Evolutionary conservation across 2,113 vertebrate species (phyloP).

Genomic region (Microcebus jonahi): DNA sequence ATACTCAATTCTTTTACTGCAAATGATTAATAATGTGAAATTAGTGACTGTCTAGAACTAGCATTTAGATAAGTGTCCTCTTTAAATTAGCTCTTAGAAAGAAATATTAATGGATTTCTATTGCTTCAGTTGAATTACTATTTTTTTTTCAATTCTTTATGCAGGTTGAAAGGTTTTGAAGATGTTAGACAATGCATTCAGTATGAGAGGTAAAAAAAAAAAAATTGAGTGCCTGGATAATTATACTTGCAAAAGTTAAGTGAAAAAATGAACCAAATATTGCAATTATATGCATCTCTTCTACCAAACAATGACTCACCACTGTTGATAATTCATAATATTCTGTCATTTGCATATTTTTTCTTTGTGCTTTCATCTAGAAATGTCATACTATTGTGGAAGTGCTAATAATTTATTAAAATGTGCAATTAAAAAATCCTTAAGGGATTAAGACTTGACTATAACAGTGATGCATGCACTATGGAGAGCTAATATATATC

Average conservation of each 20-base stretch:
- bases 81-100: not conserved
- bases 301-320: not conserved
- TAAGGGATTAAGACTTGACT: not conserved
- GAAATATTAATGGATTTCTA: not conserved
- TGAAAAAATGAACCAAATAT: not conserved
- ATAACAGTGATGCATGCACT: not conserved
- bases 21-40: conserved; percentile 40
- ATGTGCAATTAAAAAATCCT: not conserved
- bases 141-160: not conserved
- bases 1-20: not conserved
- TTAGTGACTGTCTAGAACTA: conserved; percentile 12
- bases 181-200: not conserved
- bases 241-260: conserved; percentile 7
- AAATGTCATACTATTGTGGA: not conserved
- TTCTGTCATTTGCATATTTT: not conserved
- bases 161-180: not conserved
- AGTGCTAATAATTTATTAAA: not conserved
- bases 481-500: not conserved
- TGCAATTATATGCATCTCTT: not conserved
- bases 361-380: not conserved
- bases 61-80: not conserved
- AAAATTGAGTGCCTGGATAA: not conserved
- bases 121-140: not conserved
- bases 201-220: not conserved
- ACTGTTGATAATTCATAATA: not conserved